Evolutionary conservation across 2,113 vertebrate genomes (phyloP), one percentile per base, ranked within the genome.

Genomic region (Leucopsar rothschildi): DNA sequence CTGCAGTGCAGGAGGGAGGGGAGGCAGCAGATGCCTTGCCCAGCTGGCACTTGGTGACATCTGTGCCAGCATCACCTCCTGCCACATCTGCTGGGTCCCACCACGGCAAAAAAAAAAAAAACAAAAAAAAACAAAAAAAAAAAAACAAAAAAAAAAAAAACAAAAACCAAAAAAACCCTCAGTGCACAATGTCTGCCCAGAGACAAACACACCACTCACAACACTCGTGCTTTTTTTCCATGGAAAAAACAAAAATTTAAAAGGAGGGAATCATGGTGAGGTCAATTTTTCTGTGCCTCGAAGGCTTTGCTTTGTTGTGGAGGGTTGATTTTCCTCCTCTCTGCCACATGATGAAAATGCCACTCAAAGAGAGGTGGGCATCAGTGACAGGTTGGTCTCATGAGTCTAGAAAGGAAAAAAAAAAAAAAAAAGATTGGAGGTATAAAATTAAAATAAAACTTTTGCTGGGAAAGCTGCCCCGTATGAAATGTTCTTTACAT

Each of bases 41-140:
- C 87, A 95, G 90, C 87, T 89, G 81, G 95, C 90, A 63, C 90
- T 89, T 40, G 45, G n/a, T 14, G 88, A 81, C 93, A 92, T 96
- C 95, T 95, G 93, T 66, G 89, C 59, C 82, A 65, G 52, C 60
- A 49, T 25, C 89, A 92, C 70, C 87, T 87, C 87, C 52, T 87
- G 87, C 63, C 89, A 82, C 60, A n/a, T 24, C 60, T 82, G 76
- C 70, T 42, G 71, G 44, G 25, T 37, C 25, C 31, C 71, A 68
- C 37, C 61, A 11, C 0, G 37, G 83, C 71, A 50, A 4, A 66
- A 73, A 73, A 40, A 65, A 50, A 37, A 8, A 37, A 37, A 37
- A n/a, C 71, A 50, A 4, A 66, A 73, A 73, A 40, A 65, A 50
- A 37, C n/a, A 8, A 37, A 37, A 37, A 50, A 4, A 66, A 73